Evolutionary conservation across 1,140 invertebrate genomes (phyloP).

Genomic region (Maniola jurtina): DNA sequence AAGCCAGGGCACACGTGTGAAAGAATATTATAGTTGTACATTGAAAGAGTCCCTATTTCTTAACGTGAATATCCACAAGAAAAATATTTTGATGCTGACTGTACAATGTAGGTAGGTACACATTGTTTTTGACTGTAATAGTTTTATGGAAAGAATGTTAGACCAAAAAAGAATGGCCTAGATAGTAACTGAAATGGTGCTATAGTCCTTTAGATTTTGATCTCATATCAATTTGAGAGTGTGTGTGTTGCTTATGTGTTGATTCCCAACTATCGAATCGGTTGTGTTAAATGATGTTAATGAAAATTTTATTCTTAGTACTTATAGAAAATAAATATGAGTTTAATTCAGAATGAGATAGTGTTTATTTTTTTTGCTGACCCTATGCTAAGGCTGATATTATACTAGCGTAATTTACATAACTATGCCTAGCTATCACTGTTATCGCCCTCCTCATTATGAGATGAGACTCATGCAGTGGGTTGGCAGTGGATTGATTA

Average conservation of each 20-base stretch:
- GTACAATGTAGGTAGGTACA: slow-evolving; percentile 1
- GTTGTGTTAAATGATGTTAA: slow-evolving; percentile 74
- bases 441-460: too few relatives aligned
- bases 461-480: too few relatives aligned
- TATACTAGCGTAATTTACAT: too few relatives aligned
- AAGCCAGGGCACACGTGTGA: too few relatives aligned
- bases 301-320: slow-evolving; percentile 72
- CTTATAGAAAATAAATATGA: slow-evolving; percentile 70
- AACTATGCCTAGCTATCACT: too few relatives aligned
- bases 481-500: too few relatives aligned
- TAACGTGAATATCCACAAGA: too few relatives aligned
- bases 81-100: neutral
- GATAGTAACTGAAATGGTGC: slow-evolving; percentile 73
- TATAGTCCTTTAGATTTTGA: slow-evolving; percentile 73
- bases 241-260: slow-evolving; percentile 55
- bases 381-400: too few relatives aligned
- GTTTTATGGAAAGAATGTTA: slow-evolving; percentile 40
- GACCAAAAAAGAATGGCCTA: slow-evolving; percentile 75
- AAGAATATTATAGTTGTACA: too few relatives aligned
- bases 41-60: too few relatives aligned
- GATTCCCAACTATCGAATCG: slow-evolving; percentile 58
- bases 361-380: slow-evolving; percentile 16
- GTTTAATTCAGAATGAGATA: slow-evolving; percentile 14
- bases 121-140: slow-evolving; percentile 14
- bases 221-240: slow-evolving; percentile 64